Evolutionary conservation across 2,888 invertebrate species (phyloP).

Genomic region (Amiota communis): DNA sequence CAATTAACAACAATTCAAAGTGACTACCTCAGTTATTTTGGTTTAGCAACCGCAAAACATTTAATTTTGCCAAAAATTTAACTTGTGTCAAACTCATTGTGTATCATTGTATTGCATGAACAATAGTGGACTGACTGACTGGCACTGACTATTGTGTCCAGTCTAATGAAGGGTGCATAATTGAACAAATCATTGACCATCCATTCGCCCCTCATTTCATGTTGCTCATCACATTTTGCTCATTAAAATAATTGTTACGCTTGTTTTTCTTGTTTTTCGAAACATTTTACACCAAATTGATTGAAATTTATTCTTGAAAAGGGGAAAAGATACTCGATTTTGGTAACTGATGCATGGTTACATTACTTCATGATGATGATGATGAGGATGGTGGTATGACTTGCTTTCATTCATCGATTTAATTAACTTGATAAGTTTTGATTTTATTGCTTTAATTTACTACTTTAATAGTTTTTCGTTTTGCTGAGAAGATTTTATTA

Average conservation of each 20-base stretch:
- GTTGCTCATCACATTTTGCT: slow-evolving; percentile 31
- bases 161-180: slow-evolving; percentile 56
- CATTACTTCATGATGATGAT: background rate
- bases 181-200: slow-evolving; percentile 47
- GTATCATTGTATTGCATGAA: background rate
- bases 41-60: slow-evolving; percentile 47
- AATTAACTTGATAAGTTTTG: slow-evolving; percentile 27
- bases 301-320: slow-evolving; percentile 46
- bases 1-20: slow-evolving; percentile 16
- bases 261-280: slow-evolving; percentile 55
- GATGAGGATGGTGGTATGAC: background rate
- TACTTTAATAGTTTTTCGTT: slow-evolving; percentile 12
- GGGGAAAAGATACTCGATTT: too few species aligned
- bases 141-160: slow-evolving; percentile 25
- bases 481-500: background rate
- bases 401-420: slow-evolving; percentile 28
- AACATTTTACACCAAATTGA: slow-evolving; percentile 53
- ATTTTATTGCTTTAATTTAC: slow-evolving; percentile 28
- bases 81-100: background rate
- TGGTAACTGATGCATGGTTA: background rate
- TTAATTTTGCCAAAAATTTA: slow-evolving; percentile 27
- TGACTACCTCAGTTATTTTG: slow-evolving; percentile 32
- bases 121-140: background rate
- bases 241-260: slow-evolving; percentile 66
- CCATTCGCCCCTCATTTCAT: slow-evolving; percentile 36